Evolutionary conservation across 2,113 vertebrate genomes (phyloP), one percentile per base, ranked within the genome.

Genomic region (Alligator sinensis): DNA sequence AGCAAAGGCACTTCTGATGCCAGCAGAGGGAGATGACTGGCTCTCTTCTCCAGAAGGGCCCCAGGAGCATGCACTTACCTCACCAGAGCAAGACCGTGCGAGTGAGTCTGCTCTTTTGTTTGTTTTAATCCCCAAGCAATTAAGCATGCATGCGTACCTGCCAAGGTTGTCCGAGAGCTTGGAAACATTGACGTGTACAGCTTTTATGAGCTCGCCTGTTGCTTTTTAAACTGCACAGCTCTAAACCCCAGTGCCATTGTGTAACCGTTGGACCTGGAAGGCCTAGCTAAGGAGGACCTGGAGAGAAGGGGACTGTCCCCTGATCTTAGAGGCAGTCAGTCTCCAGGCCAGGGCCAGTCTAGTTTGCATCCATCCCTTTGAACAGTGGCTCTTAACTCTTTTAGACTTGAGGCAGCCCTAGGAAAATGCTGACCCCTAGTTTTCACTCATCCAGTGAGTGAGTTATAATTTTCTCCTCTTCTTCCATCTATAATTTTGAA

Each of bases 31-130:
- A 1, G 74, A 79, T 78, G 58, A 61, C 15, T 66, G 4, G 28
- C 62, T 64, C 0, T 0, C 7, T 9, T 4, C 3, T 14, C 77
- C 0, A 0, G 9, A 4, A 14, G 47, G 74, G 57, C 0, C 3
- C 11, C 25, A 2, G 11, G 0, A 16, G 1, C 1, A 55, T n/a
- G 77, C 38, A 86, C 28, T 11, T 2, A 30, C 12, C 77, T 63
- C 60, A 21, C 54, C 22, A 60, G 1, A 9, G 5, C 13, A 27
- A 24, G 1, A 5, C 9, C 1, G 0, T 4, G 1, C 1, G 21
- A 13, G 6, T 82, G 2, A 0, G 1, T 54, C 92, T 21, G 9
- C 58, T 21, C 9, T 34, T 79, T 72, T 30, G 15, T 15, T 77
- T 80, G 64, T 47, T 55, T 24, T 61, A 21, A 60, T 7, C 38